These are phyloP conservation scores for Aporophyla lueneburgensis DNA, from an alignment of 2,888 invertebrate genomes.

Conservation along the genomic window DNA sequence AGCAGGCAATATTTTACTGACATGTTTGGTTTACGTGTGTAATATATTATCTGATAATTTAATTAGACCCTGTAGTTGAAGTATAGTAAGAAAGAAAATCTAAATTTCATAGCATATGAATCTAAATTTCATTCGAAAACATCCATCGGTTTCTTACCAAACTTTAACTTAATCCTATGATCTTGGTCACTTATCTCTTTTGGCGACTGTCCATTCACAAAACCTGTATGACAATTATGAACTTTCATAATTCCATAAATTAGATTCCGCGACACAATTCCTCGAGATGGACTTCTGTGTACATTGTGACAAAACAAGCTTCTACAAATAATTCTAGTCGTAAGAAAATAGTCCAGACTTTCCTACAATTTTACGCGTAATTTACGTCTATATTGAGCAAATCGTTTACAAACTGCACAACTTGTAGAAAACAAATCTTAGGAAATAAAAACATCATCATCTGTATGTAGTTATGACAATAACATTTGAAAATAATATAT, in stretches of 20 bases:
- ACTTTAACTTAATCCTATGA: no score
- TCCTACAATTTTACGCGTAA: constrained; percentile 35
- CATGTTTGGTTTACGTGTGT: no score
- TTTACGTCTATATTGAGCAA: constrained; percentile 60
- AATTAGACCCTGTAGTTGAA: no score
- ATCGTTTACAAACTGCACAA: constrained; percentile 55
- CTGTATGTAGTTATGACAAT: not conserved
- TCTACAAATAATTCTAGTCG: constrained; percentile 16
- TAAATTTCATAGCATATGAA: no score
- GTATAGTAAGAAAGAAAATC: no score
- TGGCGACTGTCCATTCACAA: constrained; percentile 4
- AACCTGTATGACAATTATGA: constrained; percentile 15
- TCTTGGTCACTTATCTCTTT: no score
- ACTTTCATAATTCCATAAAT: constrained; percentile 34
- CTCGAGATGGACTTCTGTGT: constrained; percentile 47
- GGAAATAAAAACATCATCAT: constrained; percentile 40
- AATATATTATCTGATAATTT: no score
- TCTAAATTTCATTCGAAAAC: no score
- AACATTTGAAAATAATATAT: constrained; percentile 1
- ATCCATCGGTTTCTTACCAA: no score
- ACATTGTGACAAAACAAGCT: constrained; percentile 21
- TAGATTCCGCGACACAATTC: constrained; percentile 54
- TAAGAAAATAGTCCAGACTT: constrained; percentile 18
- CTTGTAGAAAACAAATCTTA: constrained; percentile 46
- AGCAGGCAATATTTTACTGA: no score